Base-by-base conservation (phyloP, 2,113 vertebrate species). In the Amia ocellicauda region DNA sequence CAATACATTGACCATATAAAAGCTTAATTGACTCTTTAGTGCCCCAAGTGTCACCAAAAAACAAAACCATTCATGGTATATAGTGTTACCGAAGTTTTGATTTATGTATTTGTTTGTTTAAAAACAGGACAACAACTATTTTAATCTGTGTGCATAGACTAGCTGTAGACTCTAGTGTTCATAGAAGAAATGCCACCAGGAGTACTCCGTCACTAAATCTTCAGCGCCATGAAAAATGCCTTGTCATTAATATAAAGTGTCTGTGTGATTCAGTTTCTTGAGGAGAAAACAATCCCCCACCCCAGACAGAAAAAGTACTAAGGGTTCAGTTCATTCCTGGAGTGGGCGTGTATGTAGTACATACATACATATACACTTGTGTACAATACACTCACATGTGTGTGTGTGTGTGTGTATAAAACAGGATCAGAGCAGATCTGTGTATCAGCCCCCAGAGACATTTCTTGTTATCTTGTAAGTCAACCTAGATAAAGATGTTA, bases 1-100 rank as follows among this genome's bases (percentile, higher is more conserved):
- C 68, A 66, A 74, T 47, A 83, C 70, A 59, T 57, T 7, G 68
- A 78, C 69, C 72, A 66, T 52, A 85, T 67, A 71, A 71, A 73
- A 86, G 78, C 80, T 84, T 88, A 71, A 80, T 20, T 28, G 76
- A 83, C 73, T 26, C 19, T 27, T 28, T 82, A 80, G 78, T 78
- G 76, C 77, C 75, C 56, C 61, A 72, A 73, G 57, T 68, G 64
- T 58, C 31, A 45, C n/a, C 27, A 59, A 66, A 54, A 45, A 26
- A 36, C 5, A 36, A 36, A 36, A 36, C 31, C 11, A 1, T n/a
- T n/a, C n/a, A n/a, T n/a, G n/a, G 3, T 2, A 11, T 22, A 36
- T 3, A 36, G 20, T 31, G 16, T 62, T 31, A n/a, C n/a, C n/a
- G n/a, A n/a, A n/a, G n/a, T n/a, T n/a, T n/a, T 17, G 7, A 9